These are phyloP conservation scores for Sebastes ruberrimus DNA, from an alignment of 2,797 vertebrate genomes.

Conservation along the genomic window DNA sequence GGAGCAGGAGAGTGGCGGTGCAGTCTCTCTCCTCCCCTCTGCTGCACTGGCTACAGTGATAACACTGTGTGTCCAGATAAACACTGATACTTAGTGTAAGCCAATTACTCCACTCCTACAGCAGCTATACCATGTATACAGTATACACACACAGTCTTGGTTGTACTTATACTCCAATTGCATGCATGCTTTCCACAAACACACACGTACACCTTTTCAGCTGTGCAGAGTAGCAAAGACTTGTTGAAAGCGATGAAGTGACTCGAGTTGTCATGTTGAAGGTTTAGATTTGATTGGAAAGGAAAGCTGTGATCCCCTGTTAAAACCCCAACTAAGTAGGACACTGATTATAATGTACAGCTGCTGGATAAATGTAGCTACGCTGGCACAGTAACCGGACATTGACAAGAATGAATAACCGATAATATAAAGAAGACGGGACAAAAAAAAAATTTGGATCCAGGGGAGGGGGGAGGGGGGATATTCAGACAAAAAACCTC, in stretches of 20 bases:
- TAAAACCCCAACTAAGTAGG: slow-evolving; percentile 19
- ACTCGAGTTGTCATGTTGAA: not conserved
- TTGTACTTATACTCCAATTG: no score
- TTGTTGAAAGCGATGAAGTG: not conserved
- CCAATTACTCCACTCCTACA: slow-evolving; percentile 38
- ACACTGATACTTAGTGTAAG: slow-evolving; percentile 40
- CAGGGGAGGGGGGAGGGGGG: no score
- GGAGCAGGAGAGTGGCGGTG: not conserved
- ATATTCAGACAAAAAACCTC: no score
- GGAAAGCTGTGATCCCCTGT: slow-evolving; percentile 19
- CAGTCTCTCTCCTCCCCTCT: not conserved
- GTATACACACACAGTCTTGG: not conserved
- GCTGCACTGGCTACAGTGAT: not conserved
- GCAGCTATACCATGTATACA: not conserved
- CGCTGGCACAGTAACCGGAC: not conserved
- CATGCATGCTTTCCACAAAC: not conserved
- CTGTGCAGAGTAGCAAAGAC: not conserved
- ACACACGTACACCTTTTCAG: not conserved
- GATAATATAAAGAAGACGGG: not conserved
- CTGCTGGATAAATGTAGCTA: not conserved
- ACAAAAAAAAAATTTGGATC: no score
- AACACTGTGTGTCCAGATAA: slow-evolving; percentile 34
- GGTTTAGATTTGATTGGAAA: slow-evolving; percentile 43
- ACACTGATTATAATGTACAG: not conserved
- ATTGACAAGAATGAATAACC: not conserved